Evolutionary conservation across 1,140 invertebrate species (phyloP).

Genomic region (Eupristina koningsbergeri): DNA sequence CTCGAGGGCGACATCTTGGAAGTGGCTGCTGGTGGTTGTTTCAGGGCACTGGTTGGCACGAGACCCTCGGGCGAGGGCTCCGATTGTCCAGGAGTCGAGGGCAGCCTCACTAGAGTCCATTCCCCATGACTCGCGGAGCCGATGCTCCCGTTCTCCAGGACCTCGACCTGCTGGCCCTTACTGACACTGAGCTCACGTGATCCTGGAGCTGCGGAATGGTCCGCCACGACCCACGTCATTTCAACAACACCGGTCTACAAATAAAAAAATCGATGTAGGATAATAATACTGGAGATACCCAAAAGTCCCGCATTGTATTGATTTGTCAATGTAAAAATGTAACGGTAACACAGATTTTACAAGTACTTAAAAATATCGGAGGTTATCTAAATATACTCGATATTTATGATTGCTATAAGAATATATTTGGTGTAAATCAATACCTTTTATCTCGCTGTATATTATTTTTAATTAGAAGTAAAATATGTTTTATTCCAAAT

Average conservation of each 20-base stretch:
- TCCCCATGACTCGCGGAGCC: constrained; percentile 58
- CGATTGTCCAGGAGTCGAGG: constrained; percentile 72
- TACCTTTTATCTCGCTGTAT: too few species aligned
- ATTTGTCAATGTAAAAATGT: too few species aligned
- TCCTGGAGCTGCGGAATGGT: constrained; percentile 81
- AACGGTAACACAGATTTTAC: too few species aligned
- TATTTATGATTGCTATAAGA: too few species aligned
- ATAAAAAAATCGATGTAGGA: constrained; percentile 53
- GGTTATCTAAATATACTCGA: too few species aligned
- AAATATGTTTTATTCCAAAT: too few species aligned
- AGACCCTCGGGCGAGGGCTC: constrained; percentile 83
- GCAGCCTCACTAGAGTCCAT: constrained; percentile 74
- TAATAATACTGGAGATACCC: neutral
- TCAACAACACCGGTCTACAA: constrained; percentile 80
- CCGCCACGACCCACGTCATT: constrained; percentile 90
- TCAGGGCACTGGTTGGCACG: constrained; percentile 86
- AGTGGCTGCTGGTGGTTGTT: constrained; percentile 80
- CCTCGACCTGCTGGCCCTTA: constrained; percentile 94
- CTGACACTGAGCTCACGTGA: constrained; percentile 83
- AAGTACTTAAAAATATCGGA: too few species aligned
- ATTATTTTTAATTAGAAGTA: too few species aligned
- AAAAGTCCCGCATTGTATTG: too few species aligned
- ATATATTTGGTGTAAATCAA: too few species aligned
- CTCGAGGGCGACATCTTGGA: constrained; percentile 78
- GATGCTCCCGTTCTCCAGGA: constrained; percentile 79